These are phyloP conservation scores for Volucella inflata DNA, from an alignment of 2,888 invertebrate genomes.

Conservation along the genomic window DNA sequence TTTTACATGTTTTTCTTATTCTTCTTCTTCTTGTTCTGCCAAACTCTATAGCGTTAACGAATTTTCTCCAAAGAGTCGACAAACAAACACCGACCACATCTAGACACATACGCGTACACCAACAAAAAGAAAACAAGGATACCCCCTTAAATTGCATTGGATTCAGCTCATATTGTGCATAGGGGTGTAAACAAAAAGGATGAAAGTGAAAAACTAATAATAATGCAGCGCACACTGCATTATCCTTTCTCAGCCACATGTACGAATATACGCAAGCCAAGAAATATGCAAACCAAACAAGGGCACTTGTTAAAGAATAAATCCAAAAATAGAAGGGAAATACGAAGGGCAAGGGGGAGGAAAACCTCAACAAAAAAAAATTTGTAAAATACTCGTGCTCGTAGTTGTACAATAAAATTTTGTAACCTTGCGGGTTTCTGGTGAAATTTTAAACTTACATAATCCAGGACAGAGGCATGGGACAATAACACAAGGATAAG, in stretches of 20 bases:
- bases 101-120: too few relatives aligned
- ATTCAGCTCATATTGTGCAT: too few relatives aligned
- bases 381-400: too few relatives aligned
- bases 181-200: slow-evolving; percentile 25
- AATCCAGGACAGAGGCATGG: too few relatives aligned
- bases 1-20: slow-evolving; percentile 35
- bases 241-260: slow-evolving; percentile 52
- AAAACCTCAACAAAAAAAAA: too few relatives aligned
- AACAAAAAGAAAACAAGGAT: background rate
- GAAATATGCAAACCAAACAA: slow-evolving; percentile 45
- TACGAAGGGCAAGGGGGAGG: background rate
- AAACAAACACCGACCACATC: too few relatives aligned
- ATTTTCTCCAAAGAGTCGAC: slow-evolving; percentile 3
- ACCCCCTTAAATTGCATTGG: too few relatives aligned
- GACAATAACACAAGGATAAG: too few relatives aligned
- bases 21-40: slow-evolving; percentile 14
- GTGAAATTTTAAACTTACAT: too few relatives aligned
- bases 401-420: too few relatives aligned
- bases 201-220: slow-evolving; percentile 54
- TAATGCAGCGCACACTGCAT: slow-evolving; percentile 51
- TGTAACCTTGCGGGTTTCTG: too few relatives aligned
- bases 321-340: slow-evolving; percentile 1
- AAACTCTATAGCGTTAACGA: slow-evolving; percentile 38
- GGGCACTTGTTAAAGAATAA: slow-evolving; percentile 38
- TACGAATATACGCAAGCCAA: slow-evolving; percentile 3